A percentile compares a stretch with the other conserved stretches of the same genome.
These are phyloP conservation scores for Sanderia malayensis DNA, from an alignment of 30 jellyfish, hydroid and myxozoan species.

Conservation along the genomic window DNA sequence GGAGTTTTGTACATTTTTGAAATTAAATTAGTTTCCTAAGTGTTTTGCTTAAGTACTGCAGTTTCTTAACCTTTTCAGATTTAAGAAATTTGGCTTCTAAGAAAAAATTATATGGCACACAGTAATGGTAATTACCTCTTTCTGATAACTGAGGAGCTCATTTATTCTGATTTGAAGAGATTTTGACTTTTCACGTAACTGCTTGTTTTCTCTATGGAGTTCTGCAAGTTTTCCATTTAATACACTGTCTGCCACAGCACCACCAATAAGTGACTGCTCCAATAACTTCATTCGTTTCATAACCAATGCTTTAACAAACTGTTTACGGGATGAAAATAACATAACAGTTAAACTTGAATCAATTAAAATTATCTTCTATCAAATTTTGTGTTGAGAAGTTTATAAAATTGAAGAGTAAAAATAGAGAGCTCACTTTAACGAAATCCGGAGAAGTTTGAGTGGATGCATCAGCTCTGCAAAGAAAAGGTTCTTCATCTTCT, in stretches of 20 bases:
- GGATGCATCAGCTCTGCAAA: conserved; percentile 57
- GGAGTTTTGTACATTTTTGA: too few species aligned
- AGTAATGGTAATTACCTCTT: conserved; percentile 22
- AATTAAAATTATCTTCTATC: too few species aligned
- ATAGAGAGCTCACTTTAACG: conserved; percentile 37
- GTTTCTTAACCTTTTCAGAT: too few species aligned
- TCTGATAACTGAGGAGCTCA: conserved; percentile 10
- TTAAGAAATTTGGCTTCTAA: too few species aligned
- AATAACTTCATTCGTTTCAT: conserved; percentile 58
- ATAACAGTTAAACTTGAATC: too few species aligned
- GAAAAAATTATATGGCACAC: too few species aligned
- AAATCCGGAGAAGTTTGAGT: conserved; percentile 67
- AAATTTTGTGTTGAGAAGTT: too few species aligned
- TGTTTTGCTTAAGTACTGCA: too few species aligned
- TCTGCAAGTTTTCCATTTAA: conserved; percentile 64
- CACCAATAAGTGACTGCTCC: conserved; percentile 59
- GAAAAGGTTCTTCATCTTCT: conserved; percentile 28
- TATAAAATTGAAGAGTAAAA: background rate
- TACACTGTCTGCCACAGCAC: conserved; percentile 68
- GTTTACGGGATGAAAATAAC: too few species aligned
- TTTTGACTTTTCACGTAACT: conserved; percentile 32
- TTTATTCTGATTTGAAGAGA: conserved; percentile 43
- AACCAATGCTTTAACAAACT: conserved; percentile 52
- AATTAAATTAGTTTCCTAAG: too few species aligned
- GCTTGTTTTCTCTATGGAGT: conserved; percentile 65